A percentile compares a stretch with the other conserved stretches of the same genome.
Conservation (phyloP, 2,888 invertebrate genomes). For the Copidosoma aretas region DNA sequence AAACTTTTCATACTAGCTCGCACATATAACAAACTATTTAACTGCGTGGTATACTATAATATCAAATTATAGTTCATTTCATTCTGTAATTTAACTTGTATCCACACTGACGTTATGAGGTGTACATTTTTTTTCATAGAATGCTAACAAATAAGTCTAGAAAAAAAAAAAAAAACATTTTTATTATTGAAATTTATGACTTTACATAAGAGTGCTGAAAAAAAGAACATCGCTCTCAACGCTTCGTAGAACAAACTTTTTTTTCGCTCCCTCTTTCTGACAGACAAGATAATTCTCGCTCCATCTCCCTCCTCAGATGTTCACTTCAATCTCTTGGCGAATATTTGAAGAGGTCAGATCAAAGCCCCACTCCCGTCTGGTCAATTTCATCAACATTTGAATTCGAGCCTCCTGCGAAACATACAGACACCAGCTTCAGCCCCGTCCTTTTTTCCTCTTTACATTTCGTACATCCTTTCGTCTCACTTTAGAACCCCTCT, state of each 20-base stretch:
- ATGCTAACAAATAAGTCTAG: no score
- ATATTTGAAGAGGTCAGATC: constrained; percentile 62
- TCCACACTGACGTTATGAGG: no score
- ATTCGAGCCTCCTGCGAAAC: constrained; percentile 50
- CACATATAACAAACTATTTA: no score
- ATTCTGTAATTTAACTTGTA: no score
- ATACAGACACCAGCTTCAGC: constrained; percentile 39
- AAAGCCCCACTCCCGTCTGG: constrained; percentile 58
- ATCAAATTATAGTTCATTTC: no score
- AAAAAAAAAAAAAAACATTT: no score
- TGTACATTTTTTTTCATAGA: no score
- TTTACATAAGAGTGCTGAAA: neutral
- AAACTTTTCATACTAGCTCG: no score
- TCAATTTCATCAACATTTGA: constrained; percentile 64
- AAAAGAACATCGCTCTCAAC: neutral
- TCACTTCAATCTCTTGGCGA: constrained; percentile 62
- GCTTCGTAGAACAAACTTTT: neutral
- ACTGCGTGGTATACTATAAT: no score
- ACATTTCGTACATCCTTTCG: constrained; percentile 32
- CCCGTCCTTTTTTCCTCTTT: constrained; percentile 39
- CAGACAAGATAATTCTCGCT: constrained; percentile 53
- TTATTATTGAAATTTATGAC: neutral
- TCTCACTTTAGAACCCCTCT: constrained; percentile 30
- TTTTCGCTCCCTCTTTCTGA: no score
- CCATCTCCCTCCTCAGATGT: constrained; percentile 56